Evolutionary conservation across 2,113 vertebrate species (phyloP).

Genomic region (Oxygymnocypris stewartii): DNA sequence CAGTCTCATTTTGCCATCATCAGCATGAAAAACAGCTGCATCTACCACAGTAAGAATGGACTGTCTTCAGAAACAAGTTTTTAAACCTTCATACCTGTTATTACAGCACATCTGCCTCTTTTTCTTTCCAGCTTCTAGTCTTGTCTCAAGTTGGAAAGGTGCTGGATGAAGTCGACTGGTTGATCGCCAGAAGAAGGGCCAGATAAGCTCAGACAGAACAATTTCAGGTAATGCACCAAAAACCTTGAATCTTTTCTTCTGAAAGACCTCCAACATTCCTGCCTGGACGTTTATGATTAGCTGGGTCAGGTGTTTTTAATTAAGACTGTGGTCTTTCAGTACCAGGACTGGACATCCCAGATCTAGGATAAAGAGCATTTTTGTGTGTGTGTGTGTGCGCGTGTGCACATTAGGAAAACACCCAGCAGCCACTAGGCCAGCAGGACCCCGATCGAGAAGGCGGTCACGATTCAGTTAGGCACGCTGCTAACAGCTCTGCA

Average conservation of each 20-base stretch:
- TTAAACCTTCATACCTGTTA: not conserved
- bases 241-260: not conserved
- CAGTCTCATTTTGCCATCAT: slow-evolving; percentile 86
- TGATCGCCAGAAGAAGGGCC: slow-evolving; percentile 84
- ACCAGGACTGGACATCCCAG: not conserved
- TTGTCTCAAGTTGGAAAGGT: slow-evolving; percentile 85
- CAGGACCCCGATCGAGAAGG: slow-evolving; percentile 84
- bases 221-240: slow-evolving; percentile 66
- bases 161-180: slow-evolving; percentile 95
- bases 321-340: not conserved
- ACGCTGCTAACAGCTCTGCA: slow-evolving; percentile 88
- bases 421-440: slow-evolving; percentile 66
- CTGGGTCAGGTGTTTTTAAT: not conserved
- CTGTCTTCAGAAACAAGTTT: not conserved
- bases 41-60: slow-evolving; percentile 76
- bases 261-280: not conserved
- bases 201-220: slow-evolving; percentile 69
- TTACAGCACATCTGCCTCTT: not conserved
- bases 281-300: not conserved
- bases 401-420: slow-evolving; percentile 65
- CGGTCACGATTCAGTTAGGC: slow-evolving; percentile 88
- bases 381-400: not conserved
- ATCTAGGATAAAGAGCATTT: not conserved
- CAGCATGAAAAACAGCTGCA: slow-evolving; percentile 85
- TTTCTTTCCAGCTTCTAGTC: slow-evolving; percentile 81